Evolutionary conservation across 2,113 vertebrate species (phyloP), one percentile per base, ranked within the genome.

Genomic region (Athene noctua): DNA sequence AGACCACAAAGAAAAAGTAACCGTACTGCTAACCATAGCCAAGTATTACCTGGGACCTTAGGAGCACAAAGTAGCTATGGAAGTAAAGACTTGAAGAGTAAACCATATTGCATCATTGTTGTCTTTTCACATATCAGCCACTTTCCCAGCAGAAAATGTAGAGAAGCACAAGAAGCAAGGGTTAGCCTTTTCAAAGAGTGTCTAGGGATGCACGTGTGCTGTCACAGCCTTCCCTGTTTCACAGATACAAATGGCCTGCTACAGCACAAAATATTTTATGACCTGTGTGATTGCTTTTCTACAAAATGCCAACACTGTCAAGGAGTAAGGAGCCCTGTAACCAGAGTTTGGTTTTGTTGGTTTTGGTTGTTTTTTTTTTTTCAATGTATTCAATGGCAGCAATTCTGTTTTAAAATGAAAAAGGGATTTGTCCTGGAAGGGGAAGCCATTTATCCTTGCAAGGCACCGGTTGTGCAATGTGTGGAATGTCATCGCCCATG

Each of bases 271-370:
- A 49, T 82, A 42, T 90, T 95, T 95, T 93, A 82, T 70, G 54
- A 75, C 16, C 44, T 82, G 25, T 72, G 30, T 90, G 78, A 95
- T 86, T 91, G 59, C 27, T 96, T 96, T 96, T 91, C 92, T 84
- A 90, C 61, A 82, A 68, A 89, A 91, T 88, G 61, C 54, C 87
- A 88, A 72, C 46, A 29, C 78, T 65, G 15, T 61, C 36, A 62
- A 94, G 62, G 27, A 75, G 34, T 57, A 66, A 92, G 62, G 34
- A 94, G 66, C 23, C 21, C 47, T 21, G 1, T 61, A 88, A 52
- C 61, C 52, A 57, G 17, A n/a, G 27, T 62, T 75, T 88, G 68
- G 67, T 16, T 46, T 46, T 46, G 15, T 46, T 46, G 38, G 10
- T 10, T 14, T 22, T 38, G 14, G 36, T 27, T 42, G 51, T 18